A percentile compares a stretch with the other conserved stretches of the same genome.
Evolutionary conservation across 1,140 invertebrate species (phyloP).

Genomic region (Harpegnathos saltator): DNA sequence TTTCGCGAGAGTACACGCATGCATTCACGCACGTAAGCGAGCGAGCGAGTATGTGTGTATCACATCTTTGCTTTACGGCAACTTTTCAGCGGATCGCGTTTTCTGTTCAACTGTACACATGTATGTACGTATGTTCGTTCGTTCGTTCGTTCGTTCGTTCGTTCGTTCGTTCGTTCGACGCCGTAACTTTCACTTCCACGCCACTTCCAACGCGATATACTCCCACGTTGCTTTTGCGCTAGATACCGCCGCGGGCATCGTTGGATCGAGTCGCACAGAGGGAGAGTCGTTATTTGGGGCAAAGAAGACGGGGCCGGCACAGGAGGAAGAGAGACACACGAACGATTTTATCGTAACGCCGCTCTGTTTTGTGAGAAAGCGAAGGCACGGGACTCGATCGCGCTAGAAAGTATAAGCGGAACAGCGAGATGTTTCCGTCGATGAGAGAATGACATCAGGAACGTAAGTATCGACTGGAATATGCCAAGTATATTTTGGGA

Average conservation of each 20-base stretch:
- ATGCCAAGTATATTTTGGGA: background rate
- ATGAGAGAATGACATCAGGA: slow-evolving; percentile 12
- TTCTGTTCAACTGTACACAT: background rate
- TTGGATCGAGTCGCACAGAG: slow-evolving; percentile 10
- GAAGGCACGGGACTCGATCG: slow-evolving; percentile 37
- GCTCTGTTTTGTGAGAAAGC: slow-evolving; percentile 62
- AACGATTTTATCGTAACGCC: slow-evolving; percentile 60
- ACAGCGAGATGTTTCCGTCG: slow-evolving; percentile 30
- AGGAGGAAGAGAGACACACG: slow-evolving; percentile 44
- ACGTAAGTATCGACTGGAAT: background rate
- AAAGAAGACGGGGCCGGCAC: slow-evolving; percentile 30
- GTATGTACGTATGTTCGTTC: no score
- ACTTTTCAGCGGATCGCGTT: slow-evolving; percentile 51
- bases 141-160: background rate
- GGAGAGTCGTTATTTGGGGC: slow-evolving; percentile 53
- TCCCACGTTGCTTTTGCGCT: slow-evolving; percentile 72
- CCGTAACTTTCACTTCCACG: slow-evolving; percentile 72
- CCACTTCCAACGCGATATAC: slow-evolving; percentile 59
- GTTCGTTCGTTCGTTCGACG: slow-evolving; percentile 53
- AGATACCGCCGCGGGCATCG: slow-evolving; percentile 51
- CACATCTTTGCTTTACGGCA: background rate
- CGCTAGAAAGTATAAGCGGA: slow-evolving; percentile 52
- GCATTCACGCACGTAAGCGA: no score
- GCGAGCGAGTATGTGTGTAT: no score
- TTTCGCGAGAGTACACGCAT: background rate